A percentile compares a stretch with the other conserved stretches of the same genome.
Conservation (phyloP, 2,888 invertebrate species). For the Scaptomyza reducta region DNA sequence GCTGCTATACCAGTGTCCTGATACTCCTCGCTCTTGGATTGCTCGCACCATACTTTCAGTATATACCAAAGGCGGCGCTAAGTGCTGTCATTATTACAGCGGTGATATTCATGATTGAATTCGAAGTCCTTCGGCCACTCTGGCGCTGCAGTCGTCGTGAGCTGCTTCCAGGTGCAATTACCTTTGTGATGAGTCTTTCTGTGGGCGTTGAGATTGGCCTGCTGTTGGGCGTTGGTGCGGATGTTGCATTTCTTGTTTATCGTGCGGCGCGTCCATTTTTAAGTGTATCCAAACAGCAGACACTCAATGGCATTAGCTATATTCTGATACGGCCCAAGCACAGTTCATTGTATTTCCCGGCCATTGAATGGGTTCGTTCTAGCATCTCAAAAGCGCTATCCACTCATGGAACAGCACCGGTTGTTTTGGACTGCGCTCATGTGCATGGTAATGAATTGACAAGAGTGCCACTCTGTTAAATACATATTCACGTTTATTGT, state of each 20-base stretch:
- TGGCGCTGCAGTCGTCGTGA: constrained; percentile 93
- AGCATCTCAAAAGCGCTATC: constrained; percentile 90
- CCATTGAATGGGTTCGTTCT: constrained; percentile 92
- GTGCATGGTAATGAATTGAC: constrained; percentile 86
- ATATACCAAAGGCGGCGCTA: constrained; percentile 94
- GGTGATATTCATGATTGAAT: constrained; percentile 97
- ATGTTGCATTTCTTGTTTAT: constrained; percentile 91
- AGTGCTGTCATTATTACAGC: constrained; percentile 97
- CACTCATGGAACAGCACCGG: constrained; percentile 89
- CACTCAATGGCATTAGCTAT: constrained; percentile 88
- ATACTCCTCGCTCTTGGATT: constrained; percentile 93
- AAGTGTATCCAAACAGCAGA: constrained; percentile 90
- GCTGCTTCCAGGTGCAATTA: constrained; percentile 91
- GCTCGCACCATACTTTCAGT: constrained; percentile 95
- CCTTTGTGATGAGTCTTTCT: constrained; percentile 91
- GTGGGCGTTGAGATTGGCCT: constrained; percentile 95
- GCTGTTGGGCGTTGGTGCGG: constrained; percentile 91
- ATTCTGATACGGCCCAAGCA: constrained; percentile 91
- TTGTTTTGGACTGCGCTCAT: constrained; percentile 92
- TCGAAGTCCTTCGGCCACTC: constrained; percentile 93
- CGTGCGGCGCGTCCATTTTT: constrained; percentile 92
- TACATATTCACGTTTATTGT: background rate
- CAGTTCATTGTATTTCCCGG: constrained; percentile 91
- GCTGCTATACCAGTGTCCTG: constrained; percentile 91
- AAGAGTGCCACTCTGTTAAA: background rate